Base-by-base conservation (phyloP, 2,113 vertebrate genomes). In the Theristicus caerulescens region DNA sequence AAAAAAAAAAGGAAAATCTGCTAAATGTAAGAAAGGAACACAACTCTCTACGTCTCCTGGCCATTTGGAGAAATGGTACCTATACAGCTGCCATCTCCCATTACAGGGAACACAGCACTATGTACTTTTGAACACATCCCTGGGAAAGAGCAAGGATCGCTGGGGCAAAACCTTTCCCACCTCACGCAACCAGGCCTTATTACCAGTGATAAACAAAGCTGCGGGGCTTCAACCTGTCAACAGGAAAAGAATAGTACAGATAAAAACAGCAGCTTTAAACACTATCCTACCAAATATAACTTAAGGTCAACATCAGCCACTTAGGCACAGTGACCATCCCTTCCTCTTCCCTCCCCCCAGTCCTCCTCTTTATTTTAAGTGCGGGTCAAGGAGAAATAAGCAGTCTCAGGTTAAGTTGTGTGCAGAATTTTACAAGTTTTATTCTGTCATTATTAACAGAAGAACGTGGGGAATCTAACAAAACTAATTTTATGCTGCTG, bases 91-190 rank as follows among this genome's bases (percentile, higher is more conserved):
- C 36, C 5, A 1, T 19, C 22, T 78, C 69, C 14, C 42, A 25
- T 10, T n/a, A n/a, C 66, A 72, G 22, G 12, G 9, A 67, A 59
- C 18, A 47, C 13, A 44, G n/a, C 69, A 47, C 34, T 17, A 6
- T 0, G 2, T 9, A 38, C 13, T 62, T 51, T 47, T 49, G 64
- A 87, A 46, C 1, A 54, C 0, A 6, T 1, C 11, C 24, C 59
- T 14, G 7, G 22, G 47, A 59, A 86, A 89, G 36, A 58, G 15
- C 18, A 74, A 59, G 5, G 40, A 70, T 31, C 21, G 47, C 25
- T 0, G 6, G 55, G 11, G 52, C 38, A 86, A 88, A 93, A 49
- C 10, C 16, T 67, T 54, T 44, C 69, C 21, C 25, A 71, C 10
- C 2, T 13, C 36, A 88, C 26, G 1, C 51, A 57, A 59, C 16